Base-by-base conservation (phyloP, 2,113 vertebrate genomes). In the Uria lomvia region DNA sequence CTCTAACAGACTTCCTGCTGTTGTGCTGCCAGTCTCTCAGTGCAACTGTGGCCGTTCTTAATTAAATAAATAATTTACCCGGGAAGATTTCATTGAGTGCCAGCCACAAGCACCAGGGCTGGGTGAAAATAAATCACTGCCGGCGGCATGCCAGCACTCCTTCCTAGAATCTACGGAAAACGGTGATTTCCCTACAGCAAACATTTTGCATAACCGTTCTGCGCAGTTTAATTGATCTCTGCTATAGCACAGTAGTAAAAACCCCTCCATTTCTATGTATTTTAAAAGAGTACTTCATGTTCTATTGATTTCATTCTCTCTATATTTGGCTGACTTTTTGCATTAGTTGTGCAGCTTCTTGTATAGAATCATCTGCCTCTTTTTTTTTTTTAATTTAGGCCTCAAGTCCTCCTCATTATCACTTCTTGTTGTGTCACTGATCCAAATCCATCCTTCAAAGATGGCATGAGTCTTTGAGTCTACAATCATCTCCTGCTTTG, bases 51-150 rank as follows among this genome's bases (percentile, higher is more conserved):
- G 89, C 76, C 42, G 2, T 24, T 55, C 60, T 79, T 74, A 84
- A 87, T 81, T 87, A 96, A 97, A 96, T 95, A 96, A 96, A 96
- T 97, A 96, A 96, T 96, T 77, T 67, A 38, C 65, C 60, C 73
- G 77, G 80, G 73, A 96, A 92, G 89, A 81, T 34, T 90, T 95
- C 60, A 67, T 43, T 94, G 86, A 91, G 47, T 60, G 80, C 86
- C 79, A 97, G 80, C 88, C 89, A 89, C 76, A 84, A 92, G 89
- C 86, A 95, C 50, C 19, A 3, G 40, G 55, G n/a, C 56, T 89
- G 93, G 76, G 80, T 84, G 93, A 91, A 94, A 96, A 95, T 60
- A 96, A 97, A 96, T 95, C 95, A 74, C 80, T 71, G 65, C 47
- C 4, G 5, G 86, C 67, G 0, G 80, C 17, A 10, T 38, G 86